These are phyloP conservation scores for Allobates femoralis DNA, from an alignment of 2,797 vertebrate species.

Conservation along the genomic window DNA sequence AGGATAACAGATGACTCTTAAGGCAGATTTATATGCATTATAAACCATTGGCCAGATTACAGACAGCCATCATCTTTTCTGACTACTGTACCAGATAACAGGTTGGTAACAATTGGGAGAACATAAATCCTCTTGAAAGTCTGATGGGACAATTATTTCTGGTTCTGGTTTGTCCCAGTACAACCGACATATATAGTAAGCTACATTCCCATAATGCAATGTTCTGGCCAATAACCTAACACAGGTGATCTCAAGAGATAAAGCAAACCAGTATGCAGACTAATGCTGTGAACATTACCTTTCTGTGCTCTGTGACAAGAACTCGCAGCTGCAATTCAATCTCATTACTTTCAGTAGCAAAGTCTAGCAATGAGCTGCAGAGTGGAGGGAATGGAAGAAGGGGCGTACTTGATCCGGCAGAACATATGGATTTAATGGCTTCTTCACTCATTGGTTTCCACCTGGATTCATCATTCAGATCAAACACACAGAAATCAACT, in stretches of 20 bases:
- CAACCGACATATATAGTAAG: too few species aligned
- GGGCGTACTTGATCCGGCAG: conserved; percentile 81
- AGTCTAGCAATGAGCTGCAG: conserved; percentile 82
- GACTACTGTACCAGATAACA: too few species aligned
- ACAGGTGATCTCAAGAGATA: too few species aligned
- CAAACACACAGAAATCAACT: conserved; percentile 90
- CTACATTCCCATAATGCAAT: neutral
- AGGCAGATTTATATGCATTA: too few species aligned
- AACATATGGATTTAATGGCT: conserved; percentile 90
- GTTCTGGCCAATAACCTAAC: neutral
- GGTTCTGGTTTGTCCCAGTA: too few species aligned
- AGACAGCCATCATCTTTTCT: too few species aligned
- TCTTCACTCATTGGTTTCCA: conserved; percentile 98
- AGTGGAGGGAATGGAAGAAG: conserved; percentile 87
- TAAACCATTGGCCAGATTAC: too few species aligned
- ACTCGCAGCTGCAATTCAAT: conserved; percentile 90
- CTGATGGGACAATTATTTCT: too few species aligned
- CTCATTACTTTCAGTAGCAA: conserved; percentile 86
- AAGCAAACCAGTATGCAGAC: too few species aligned
- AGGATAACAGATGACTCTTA: too few species aligned
- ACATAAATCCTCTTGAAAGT: too few species aligned
- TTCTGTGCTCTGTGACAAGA: conserved; percentile 90
- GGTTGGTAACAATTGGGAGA: too few species aligned
- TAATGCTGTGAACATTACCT: conserved; percentile 78
- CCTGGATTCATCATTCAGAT: conserved; percentile 85